Evolutionary conservation across 2,888 invertebrate species (phyloP).

Genomic region (Aelia acuminata): DNA sequence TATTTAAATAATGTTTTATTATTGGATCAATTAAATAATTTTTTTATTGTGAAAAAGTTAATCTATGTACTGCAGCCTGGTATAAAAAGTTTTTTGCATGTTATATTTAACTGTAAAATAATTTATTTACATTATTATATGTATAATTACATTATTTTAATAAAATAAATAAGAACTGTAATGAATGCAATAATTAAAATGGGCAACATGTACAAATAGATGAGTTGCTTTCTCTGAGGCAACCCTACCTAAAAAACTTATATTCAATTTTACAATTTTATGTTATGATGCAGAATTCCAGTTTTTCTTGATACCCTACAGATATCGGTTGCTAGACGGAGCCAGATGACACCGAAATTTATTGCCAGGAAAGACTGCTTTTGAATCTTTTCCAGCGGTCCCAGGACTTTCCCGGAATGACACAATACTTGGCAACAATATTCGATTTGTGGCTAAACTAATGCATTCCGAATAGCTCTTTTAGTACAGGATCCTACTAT

Average conservation of each 20-base stretch:
- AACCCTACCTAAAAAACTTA: background rate
- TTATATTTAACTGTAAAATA: no score
- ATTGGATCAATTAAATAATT: no score
- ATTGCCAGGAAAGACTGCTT: background rate
- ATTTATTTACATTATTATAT: no score
- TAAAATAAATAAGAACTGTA: no score
- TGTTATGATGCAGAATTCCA: background rate
- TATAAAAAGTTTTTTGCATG: no score
- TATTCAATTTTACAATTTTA: background rate
- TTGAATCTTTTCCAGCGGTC: conserved; percentile 17
- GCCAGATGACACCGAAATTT: conserved; percentile 15
- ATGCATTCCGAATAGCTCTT: background rate
- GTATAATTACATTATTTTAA: no score
- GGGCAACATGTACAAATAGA: no score
- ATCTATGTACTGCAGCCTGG: no score
- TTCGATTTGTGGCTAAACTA: conserved; percentile 31
- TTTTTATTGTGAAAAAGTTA: no score
- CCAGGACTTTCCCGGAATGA: conserved; percentile 11
- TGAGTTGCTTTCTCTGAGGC: no score
- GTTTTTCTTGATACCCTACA: background rate
- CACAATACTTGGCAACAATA: conserved; percentile 40
- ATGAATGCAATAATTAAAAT: no score
- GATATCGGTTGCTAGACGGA: background rate
- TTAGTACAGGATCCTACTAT: background rate
- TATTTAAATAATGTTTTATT: no score